Conservation (phyloP, 2,888 invertebrate genomes). For the Phyllotreta cruciferae region DNA sequence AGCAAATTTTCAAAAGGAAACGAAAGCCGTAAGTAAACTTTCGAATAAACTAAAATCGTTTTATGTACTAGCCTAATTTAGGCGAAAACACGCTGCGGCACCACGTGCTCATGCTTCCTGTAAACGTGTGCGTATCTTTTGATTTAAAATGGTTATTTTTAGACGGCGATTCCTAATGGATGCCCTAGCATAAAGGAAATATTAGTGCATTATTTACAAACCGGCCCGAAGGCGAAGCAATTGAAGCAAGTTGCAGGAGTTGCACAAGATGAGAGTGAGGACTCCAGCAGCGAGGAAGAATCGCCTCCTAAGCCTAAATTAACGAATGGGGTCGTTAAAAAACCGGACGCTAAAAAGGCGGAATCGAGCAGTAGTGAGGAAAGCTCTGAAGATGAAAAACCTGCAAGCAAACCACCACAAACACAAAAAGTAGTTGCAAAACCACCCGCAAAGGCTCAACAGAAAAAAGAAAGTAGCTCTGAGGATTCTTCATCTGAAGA, state of each 20-base stretch:
- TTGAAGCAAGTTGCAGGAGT: slow-evolving; percentile 37
- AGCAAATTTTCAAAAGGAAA: slow-evolving; percentile 72
- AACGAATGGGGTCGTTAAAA: slow-evolving; percentile 27
- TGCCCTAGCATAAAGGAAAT: slow-evolving; percentile 71
- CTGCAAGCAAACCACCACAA: slow-evolving; percentile 28
- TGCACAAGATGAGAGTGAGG: slow-evolving; percentile 45
- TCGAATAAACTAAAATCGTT: slow-evolving; percentile 52
- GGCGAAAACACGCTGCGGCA: not conserved
- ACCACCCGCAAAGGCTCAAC: not conserved
- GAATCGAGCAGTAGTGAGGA: slow-evolving; percentile 44
- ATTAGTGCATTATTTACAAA: slow-evolving; percentile 65
- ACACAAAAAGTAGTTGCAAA: not conserved
- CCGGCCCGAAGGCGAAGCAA: slow-evolving; percentile 60
- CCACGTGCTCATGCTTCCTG: slow-evolving; percentile 1
- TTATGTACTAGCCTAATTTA: not conserved
- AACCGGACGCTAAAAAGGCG: slow-evolving; percentile 16
- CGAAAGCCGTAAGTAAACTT: slow-evolving; percentile 70
- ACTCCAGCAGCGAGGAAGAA: slow-evolving; percentile 34
- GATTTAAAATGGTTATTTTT: slow-evolving; percentile 34
- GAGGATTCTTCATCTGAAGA: slow-evolving; percentile 16
- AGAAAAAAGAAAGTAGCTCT: slow-evolving; percentile 37
- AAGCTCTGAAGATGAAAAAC: slow-evolving; percentile 42
- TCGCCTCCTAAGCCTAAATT: slow-evolving; percentile 25
- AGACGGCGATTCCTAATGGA: slow-evolving; percentile 71
- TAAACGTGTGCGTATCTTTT: not conserved